phyloP scores from a whole-genome alignment of 2,797 vertebrate genomes.

The Odontamblyopus lacepedii region DNA sequence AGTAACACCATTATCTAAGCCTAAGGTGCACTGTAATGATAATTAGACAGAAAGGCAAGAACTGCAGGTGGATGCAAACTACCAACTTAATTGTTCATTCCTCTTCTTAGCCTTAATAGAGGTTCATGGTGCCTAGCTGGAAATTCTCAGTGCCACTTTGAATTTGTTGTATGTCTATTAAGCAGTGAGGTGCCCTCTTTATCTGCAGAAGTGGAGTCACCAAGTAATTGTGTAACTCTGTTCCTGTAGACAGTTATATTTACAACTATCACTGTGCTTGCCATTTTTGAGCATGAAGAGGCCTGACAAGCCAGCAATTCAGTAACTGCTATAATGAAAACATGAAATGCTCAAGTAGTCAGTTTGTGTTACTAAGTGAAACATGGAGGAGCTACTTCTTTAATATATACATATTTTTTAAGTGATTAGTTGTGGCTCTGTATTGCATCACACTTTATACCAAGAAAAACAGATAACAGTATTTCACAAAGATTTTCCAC shows the following conservation, averaged over 20 bases:
- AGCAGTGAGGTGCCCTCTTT: not conserved
- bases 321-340: not conserved
- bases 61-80: constrained; percentile 1
- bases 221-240: not conserved
- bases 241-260: not conserved
- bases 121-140: not conserved
- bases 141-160: not conserved
- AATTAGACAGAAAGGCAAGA: not conserved
- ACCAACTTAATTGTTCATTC: not conserved
- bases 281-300: not conserved
- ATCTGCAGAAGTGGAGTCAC: not conserved
- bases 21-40: not conserved
- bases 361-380: not conserved
- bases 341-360: too few species aligned
- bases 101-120: not conserved
- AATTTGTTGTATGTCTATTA: not conserved
- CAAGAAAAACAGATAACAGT: not conserved
- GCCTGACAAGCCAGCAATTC: not conserved
- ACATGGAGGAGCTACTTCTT: not conserved
- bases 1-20: not conserved
- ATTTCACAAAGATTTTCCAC: constrained; percentile 7
- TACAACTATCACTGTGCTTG: not conserved
- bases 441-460: not conserved
- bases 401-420: not conserved
- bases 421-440: too few species aligned